Percentiles rank a stretch among this genome's conserved stretches.
These are phyloP conservation scores for Sinocyclocheilus rhinocerous DNA, from an alignment of 2,113 vertebrate genomes.

Conservation along the genomic window DNA sequence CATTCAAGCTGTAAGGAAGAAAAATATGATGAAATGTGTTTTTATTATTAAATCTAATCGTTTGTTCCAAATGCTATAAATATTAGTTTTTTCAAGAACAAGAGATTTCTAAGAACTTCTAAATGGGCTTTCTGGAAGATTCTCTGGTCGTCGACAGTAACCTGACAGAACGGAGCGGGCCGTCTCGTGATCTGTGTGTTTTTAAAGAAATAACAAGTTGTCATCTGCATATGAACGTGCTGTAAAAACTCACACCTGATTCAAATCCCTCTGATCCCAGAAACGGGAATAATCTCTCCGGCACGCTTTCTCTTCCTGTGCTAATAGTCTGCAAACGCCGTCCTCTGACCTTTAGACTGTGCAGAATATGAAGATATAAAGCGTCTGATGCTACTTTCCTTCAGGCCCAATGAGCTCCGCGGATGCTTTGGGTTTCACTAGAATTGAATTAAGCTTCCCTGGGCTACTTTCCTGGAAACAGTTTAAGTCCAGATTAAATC, in stretches of 20 bases:
- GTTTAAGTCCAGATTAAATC: background rate
- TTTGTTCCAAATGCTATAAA: no score
- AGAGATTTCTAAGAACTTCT: no score
- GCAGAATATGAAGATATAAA: background rate
- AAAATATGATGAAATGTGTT: no score
- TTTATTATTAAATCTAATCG: no score
- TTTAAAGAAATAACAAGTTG: background rate
- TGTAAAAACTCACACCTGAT: background rate
- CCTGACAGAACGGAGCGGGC: background rate
- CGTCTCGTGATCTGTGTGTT: background rate
- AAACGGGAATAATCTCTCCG: background rate
- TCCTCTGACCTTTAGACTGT: background rate
- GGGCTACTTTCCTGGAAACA: background rate
- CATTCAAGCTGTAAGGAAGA: no score
- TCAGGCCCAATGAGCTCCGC: background rate
- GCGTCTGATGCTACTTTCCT: background rate
- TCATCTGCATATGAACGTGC: slow-evolving; percentile 2
- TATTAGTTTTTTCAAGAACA: no score
- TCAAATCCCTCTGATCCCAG: background rate
- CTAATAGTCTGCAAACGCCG: background rate
- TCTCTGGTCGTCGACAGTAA: no score
- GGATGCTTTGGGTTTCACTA: background rate
- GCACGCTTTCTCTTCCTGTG: background rate
- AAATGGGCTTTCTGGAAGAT: no score
- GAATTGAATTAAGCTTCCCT: background rate